phyloP scores from a whole-genome alignment of 2,888 invertebrate genomes.

The Unio pictorum region DNA sequence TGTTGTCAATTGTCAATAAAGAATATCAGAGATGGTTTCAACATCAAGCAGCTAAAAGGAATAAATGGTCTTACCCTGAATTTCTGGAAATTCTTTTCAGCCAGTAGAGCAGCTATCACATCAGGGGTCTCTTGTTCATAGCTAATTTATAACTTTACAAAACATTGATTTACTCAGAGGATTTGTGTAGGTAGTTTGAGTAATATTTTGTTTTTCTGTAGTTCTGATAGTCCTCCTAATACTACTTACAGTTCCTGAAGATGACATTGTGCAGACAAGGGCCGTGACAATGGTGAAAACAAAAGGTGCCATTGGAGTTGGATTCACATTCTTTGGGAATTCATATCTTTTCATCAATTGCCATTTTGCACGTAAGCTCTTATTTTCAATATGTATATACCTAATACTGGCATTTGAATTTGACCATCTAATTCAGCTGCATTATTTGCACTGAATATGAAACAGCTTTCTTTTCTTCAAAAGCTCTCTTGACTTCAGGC shows the following conservation, averaged over 20 bases:
- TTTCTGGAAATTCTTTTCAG: too few relatives aligned
- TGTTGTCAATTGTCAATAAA: too few relatives aligned
- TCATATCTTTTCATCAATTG: slow-evolving; percentile 95
- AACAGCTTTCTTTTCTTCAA: too few relatives aligned
- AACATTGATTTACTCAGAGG: background rate
- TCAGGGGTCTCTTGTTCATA: too few relatives aligned
- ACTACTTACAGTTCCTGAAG: slow-evolving; percentile 80
- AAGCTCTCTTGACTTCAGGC: background rate
- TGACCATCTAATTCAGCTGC: too few relatives aligned
- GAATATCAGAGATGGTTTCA: too few relatives aligned
- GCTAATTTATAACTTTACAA: background rate
- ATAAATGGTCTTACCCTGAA: too few relatives aligned
- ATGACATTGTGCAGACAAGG: slow-evolving; percentile 88
- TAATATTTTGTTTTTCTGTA: background rate
- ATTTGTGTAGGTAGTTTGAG: background rate
- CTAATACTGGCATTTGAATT: too few relatives aligned
- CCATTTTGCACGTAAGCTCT: slow-evolving; percentile 78
- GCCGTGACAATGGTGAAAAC: slow-evolving; percentile 88
- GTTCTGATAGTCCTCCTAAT: background rate
- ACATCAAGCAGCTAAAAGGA: too few relatives aligned
- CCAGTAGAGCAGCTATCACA: too few relatives aligned
- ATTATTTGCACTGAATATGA: too few relatives aligned
- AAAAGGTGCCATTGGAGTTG: slow-evolving; percentile 95
- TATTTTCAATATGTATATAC: background rate
- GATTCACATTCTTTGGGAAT: slow-evolving; percentile 94